Percentiles rank a stretch among this genome's conserved stretches.
These are phyloP conservation scores for Rhagophthalmus giganteus DNA, from an alignment of 2,888 invertebrate species.

Conservation along the genomic window DNA sequence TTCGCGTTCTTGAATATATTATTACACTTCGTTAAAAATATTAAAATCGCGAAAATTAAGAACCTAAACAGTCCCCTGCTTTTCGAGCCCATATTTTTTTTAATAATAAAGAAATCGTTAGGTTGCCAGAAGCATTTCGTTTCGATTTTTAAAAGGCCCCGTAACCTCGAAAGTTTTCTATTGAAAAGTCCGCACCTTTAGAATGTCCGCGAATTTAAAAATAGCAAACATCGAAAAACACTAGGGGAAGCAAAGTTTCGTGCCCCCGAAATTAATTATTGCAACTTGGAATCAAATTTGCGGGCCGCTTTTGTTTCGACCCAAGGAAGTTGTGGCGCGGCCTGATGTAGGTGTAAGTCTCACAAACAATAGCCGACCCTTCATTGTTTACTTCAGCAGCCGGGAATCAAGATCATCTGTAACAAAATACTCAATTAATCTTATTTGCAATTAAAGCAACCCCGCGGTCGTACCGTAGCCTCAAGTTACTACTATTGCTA, in stretches of 20 bases:
- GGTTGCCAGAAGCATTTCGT: constrained; percentile 20
- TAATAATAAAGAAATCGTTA: constrained; percentile 8
- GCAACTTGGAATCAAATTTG: constrained; percentile 37
- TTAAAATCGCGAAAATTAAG: constrained; percentile 40
- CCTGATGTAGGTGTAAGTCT: constrained; percentile 34
- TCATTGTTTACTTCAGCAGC: constrained; percentile 30
- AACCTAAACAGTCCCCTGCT: constrained; percentile 37
- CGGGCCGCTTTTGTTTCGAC: constrained; percentile 31
- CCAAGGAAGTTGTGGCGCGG: constrained; percentile 19
- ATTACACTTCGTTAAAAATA: constrained; percentile 37
- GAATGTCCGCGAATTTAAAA: constrained; percentile 31
- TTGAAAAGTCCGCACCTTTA: constrained; percentile 41
- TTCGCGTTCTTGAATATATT: constrained; percentile 63
- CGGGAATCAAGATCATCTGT: constrained; percentile 37
- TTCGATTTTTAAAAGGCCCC: constrained; percentile 40
- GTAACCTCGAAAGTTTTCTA: constrained; percentile 40
- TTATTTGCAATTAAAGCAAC: constrained; percentile 30
- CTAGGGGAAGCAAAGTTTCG: constrained; percentile 37
- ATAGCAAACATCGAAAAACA: constrained; percentile 42
- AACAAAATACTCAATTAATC: constrained; percentile 43
- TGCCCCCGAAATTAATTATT: constrained; percentile 42
- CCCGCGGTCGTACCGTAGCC: no score
- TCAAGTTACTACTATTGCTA: background rate
- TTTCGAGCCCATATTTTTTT: constrained; percentile 26
- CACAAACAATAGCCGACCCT: constrained; percentile 29